Percentiles rank a stretch among this genome's conserved stretches.
phyloP scores from a whole-genome alignment of 2,888 invertebrate genomes.

The Adineta ricciae region DNA sequence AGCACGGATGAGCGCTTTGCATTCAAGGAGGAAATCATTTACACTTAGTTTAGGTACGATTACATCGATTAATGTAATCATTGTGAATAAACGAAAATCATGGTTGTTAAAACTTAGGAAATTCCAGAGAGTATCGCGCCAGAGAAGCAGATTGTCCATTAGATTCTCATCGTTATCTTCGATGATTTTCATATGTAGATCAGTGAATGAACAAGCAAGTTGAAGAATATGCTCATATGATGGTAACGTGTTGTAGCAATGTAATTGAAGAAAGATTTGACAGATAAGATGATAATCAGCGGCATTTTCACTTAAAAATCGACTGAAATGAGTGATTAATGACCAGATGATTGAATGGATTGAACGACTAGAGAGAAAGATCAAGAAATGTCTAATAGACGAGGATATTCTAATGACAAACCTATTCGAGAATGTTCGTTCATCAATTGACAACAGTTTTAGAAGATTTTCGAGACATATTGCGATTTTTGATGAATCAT shows the following conservation, averaged over 20 bases:
- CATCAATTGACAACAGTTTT: not conserved
- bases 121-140: slow-evolving; percentile 9
- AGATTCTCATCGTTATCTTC: not conserved
- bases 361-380: not conserved
- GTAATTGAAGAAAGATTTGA: not conserved
- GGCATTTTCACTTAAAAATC: not conserved
- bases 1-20: no score
- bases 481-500: not conserved
- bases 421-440: not conserved
- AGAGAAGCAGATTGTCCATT: not conserved
- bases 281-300: not conserved
- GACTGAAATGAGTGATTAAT: slow-evolving; percentile 4
- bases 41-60: not conserved
- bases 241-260: not conserved
- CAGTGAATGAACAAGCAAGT: not conserved
- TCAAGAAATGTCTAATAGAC: not conserved
- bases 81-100: not conserved
- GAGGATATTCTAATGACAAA: not conserved
- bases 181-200: slow-evolving; percentile 8
- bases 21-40: no score
- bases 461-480: not conserved
- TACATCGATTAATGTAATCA: not conserved
- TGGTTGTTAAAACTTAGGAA: not conserved
- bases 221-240: not conserved
- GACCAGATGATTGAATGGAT: not conserved